Base-by-base conservation (phyloP, 2,113 vertebrate species). In the Gasterosteus nipponicus region DNA sequence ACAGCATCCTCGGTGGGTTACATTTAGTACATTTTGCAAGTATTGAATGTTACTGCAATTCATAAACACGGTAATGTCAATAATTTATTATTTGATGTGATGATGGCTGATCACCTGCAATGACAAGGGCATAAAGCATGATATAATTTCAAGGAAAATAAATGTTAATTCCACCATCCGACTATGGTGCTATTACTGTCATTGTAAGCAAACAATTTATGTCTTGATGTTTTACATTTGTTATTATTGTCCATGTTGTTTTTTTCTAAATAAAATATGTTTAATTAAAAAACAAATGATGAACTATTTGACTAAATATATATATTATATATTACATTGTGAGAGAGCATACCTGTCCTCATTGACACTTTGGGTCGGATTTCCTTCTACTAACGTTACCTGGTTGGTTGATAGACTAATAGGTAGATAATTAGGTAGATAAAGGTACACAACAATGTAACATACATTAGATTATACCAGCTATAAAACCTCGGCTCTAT, bases 111-210 rank as follows among this genome's bases (percentile, higher is more conserved):
- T 89, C 88, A 79, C 81, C 57, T 89, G 75, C 42, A 87, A 86
- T 89, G 29, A 71, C 64, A 59, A 46, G 31, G 61, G 49, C 69
- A 29, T 63, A 63, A 62, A 68, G 39, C 47, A 85, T 22, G 18
- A 67, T 73, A 56, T 46, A 22, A 49, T 78, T 71, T 65, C 64
- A 84, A 80, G 56, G 31, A 49, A 85, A 85, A 77, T 63, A 67
- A 57, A 78, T 63, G 2, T 75, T 47, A 89, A 67, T 89, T 87
- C 89, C 66, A 53, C 58, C 89, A 89, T 92, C 89, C 90, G 91
- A 89, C 89, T 89, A 89, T 92, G 93, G 95, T 96, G 94, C 93
- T 95, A 93, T 94, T 91, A 80, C 73, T 80, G 68, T 86, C 22
- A 63, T 93, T 90, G 85, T 93, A 92, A 90, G 89, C 83, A 84